These are phyloP conservation scores for Lepus americanus DNA, from an alignment of 2,113 vertebrate species.

Conservation along the genomic window DNA sequence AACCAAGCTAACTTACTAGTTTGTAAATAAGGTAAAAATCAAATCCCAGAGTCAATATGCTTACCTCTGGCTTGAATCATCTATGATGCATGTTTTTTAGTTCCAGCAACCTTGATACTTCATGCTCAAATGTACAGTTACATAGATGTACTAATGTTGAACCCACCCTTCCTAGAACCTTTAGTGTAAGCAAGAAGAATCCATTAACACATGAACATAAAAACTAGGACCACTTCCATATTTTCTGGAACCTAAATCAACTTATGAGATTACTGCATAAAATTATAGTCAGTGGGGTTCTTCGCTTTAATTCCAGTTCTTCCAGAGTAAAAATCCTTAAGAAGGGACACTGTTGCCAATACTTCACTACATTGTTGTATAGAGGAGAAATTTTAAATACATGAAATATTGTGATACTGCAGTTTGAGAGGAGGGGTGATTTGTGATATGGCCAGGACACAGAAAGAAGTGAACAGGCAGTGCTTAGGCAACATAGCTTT, in stretches of 20 bases:
- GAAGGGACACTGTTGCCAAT: background rate
- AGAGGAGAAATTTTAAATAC: background rate
- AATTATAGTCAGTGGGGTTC: background rate
- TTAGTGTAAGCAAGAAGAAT: background rate
- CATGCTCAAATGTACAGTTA: background rate
- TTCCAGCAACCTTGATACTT: background rate
- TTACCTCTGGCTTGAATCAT: background rate
- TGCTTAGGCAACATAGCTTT: background rate
- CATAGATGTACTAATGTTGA: background rate
- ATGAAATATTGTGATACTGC: background rate
- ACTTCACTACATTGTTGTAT: accelerated
- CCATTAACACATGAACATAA: background rate
- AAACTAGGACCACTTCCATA: conserved; percentile 9
- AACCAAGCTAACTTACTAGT: background rate
- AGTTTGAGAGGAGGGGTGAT: background rate
- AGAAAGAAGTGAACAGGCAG: background rate
- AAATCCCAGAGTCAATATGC: background rate
- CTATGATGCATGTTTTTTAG: background rate
- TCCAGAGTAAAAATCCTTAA: background rate
- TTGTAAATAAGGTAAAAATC: background rate
- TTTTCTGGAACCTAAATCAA: background rate
- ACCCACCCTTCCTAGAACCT: background rate
- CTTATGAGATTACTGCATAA: background rate
- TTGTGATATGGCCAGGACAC: background rate
- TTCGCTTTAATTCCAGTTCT: background rate